Percentiles rank a stretch among this genome's conserved stretches.
Evolutionary conservation across 2,113 vertebrate species (phyloP).

Genomic region (Macroglossus sobrinus): DNA sequence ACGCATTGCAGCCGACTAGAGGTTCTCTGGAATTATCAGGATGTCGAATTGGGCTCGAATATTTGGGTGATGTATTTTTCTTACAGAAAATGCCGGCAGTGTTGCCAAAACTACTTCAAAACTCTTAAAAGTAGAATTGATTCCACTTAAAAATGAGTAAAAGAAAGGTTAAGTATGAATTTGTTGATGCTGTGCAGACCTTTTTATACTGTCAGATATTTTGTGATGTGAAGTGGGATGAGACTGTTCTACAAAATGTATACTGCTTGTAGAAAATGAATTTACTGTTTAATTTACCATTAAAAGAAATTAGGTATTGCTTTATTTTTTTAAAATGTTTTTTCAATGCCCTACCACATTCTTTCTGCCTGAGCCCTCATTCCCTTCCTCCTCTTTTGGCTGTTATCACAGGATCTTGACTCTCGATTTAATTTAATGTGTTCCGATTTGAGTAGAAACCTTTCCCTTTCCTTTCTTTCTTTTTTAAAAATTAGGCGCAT

Average conservation of each 20-base stretch:
- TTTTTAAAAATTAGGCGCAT: neutral
- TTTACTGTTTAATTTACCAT: neutral
- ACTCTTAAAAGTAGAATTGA: slow-evolving; percentile 71
- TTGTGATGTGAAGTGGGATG: neutral
- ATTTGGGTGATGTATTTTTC: slow-evolving; percentile 75
- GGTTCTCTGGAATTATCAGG: slow-evolving; percentile 45
- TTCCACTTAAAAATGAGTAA: slow-evolving; percentile 70
- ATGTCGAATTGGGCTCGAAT: neutral
- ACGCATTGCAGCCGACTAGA: neutral
- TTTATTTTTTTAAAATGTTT: slow-evolving; percentile 3
- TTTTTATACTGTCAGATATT: neutral
- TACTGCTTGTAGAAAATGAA: slow-evolving; percentile 31
- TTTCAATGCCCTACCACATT: neutral
- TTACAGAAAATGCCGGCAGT: slow-evolving; percentile 75
- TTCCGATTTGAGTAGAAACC: neutral
- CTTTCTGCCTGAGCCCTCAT: neutral
- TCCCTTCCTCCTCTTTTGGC: neutral
- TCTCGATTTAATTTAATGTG: neutral
- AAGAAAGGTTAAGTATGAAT: slow-evolving; percentile 70
- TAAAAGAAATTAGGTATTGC: neutral
- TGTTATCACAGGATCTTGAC: neutral
- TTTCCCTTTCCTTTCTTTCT: neutral
- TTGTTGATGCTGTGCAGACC: slow-evolving; percentile 16
- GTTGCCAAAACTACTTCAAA: slow-evolving; percentile 66
- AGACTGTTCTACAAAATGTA: slow-evolving; percentile 53